phyloP scores from a whole-genome alignment of 2,797 vertebrate species.

The Acipenser ruthenus region DNA sequence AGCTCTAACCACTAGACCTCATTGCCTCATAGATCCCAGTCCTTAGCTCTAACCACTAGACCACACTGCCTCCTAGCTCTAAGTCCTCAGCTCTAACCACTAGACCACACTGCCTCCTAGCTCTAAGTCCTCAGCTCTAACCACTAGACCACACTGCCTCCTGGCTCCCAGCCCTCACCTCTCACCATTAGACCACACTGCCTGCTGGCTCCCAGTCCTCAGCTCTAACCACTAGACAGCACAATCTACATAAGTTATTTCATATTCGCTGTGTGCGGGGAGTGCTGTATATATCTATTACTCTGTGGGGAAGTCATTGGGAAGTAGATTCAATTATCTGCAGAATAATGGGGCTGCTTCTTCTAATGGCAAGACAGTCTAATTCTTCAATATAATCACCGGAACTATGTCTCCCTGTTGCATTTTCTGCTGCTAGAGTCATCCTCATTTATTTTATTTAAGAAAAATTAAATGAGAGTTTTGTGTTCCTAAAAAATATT shows the following conservation, averaged over 20 bases:
- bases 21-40: no score
- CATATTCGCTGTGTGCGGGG: conserved; percentile 53
- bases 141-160: no score
- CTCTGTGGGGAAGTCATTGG: conserved; percentile 78
- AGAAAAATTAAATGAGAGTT: conserved; percentile 29
- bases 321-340: conserved; percentile 82
- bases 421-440: conserved; percentile 58
- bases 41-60: no score
- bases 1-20: no score
- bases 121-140: no score
- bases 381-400: conserved; percentile 83
- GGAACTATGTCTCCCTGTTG: conserved; percentile 66
- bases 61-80: no score
- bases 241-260: conserved; percentile 60
- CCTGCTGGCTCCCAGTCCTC: no score
- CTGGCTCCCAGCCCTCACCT: no score
- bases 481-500: no score
- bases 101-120: no score
- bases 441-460: conserved; percentile 33
- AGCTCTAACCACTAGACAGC: conserved; percentile 9
- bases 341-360: conserved; percentile 74
- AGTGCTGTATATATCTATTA: conserved; percentile 54
- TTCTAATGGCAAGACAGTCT: conserved; percentile 79
- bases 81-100: no score
- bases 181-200: no score